These are phyloP conservation scores for Petrolisthes cinctipes DNA, from an alignment of 2,888 invertebrate species.

Conservation along the genomic window DNA sequence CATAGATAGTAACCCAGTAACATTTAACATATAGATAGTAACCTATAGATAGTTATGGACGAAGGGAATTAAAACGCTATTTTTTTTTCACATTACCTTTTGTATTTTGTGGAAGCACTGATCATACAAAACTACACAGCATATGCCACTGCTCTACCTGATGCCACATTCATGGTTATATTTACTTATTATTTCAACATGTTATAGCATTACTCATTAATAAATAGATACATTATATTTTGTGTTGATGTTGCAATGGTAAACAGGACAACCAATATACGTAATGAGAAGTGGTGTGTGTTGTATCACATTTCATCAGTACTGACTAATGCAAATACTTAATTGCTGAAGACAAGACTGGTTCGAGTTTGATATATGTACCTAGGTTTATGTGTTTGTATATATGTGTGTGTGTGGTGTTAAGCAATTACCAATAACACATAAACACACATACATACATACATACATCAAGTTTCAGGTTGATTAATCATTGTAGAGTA, in stretches of 20 bases:
- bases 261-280: slow-evolving; percentile 55
- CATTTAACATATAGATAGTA: no score
- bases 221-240: slow-evolving; percentile 50
- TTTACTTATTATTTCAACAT: slow-evolving; percentile 58
- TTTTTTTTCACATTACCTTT: slow-evolving; percentile 49
- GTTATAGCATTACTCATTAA: slow-evolving; percentile 62
- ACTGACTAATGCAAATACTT: slow-evolving; percentile 19
- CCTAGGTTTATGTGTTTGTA: background rate
- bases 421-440: slow-evolving; percentile 15
- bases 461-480: background rate
- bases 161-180: slow-evolving; percentile 63
- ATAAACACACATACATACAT: slow-evolving; percentile 9
- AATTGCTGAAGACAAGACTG: slow-evolving; percentile 39
- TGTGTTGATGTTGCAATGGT: slow-evolving; percentile 57
- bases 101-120: slow-evolving; percentile 65
- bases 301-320: slow-evolving; percentile 43
- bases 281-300: slow-evolving; percentile 42
- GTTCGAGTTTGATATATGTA: background rate
- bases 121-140: slow-evolving; percentile 66
- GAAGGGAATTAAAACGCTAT: slow-evolving; percentile 28
- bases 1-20: no score
- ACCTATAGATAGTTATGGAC: background rate
- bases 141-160: slow-evolving; percentile 62
- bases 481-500: background rate
- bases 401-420: background rate